phyloP scores from a whole-genome alignment of 2,888 invertebrate species.

The Fabriciana adippe region DNA sequence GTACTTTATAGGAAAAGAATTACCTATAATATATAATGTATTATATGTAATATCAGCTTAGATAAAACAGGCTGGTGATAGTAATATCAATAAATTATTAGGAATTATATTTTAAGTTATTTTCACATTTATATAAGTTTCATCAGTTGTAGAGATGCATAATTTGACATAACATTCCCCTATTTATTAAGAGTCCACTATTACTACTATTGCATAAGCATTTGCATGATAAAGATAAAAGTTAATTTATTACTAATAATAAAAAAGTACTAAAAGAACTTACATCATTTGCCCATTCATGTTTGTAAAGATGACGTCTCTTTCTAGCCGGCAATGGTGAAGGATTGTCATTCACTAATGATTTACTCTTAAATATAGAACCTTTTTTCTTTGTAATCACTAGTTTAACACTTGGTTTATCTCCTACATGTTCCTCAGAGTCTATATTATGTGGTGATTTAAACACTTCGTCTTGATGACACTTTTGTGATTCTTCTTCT shows the following conservation, averaged over 20 bases:
- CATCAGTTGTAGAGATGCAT: too few relatives aligned
- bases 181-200: too few relatives aligned
- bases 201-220: too few relatives aligned
- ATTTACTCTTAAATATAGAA: slow-evolving; percentile 94
- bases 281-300: slow-evolving; percentile 93
- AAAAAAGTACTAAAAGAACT: slow-evolving; percentile 49
- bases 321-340: slow-evolving; percentile 83
- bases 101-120: too few relatives aligned
- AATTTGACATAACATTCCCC: too few relatives aligned
- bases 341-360: slow-evolving; percentile 84
- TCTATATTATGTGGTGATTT: slow-evolving; percentile 68
- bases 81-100: too few relatives aligned
- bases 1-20: too few relatives aligned
- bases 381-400: slow-evolving; percentile 92
- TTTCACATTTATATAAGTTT: too few relatives aligned
- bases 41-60: too few relatives aligned
- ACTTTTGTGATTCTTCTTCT: slow-evolving; percentile 68
- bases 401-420: slow-evolving; percentile 84
- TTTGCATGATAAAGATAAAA: too few relatives aligned
- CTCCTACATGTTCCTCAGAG: slow-evolving; percentile 67
- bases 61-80: too few relatives aligned
- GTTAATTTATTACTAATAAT: background rate
- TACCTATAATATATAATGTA: too few relatives aligned
- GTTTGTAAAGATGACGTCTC: slow-evolving; percentile 92
- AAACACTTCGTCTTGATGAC: slow-evolving; percentile 72